Conservation (phyloP, 2,888 invertebrate species). For the Drosophila diplacantha region DNA sequence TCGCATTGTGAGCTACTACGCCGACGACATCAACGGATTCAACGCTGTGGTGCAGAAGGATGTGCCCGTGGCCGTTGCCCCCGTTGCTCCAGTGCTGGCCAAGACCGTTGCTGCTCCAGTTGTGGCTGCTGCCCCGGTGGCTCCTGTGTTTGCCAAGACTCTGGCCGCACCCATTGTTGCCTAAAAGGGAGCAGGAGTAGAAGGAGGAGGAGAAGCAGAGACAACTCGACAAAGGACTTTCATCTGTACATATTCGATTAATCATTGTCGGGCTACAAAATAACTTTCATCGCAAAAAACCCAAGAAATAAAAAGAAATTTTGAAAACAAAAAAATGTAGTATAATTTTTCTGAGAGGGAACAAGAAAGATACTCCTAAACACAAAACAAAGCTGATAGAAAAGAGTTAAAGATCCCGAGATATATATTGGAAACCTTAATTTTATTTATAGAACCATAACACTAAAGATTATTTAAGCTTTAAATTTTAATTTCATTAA, state of each 20-base stretch:
- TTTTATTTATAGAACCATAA: too few relatives aligned
- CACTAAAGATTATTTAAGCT: background rate
- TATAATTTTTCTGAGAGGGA: background rate
- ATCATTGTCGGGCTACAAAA: slow-evolving; percentile 74
- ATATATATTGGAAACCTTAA: too few relatives aligned
- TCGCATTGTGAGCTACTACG: slow-evolving; percentile 75
- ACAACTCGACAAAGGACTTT: slow-evolving; percentile 73
- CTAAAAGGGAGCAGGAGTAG: slow-evolving; percentile 41
- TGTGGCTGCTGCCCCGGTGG: slow-evolving; percentile 58
- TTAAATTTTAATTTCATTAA: too few relatives aligned
- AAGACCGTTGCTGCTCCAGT: slow-evolving; percentile 69
- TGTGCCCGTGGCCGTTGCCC: slow-evolving; percentile 61
- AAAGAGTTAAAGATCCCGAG: background rate
- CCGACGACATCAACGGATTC: slow-evolving; percentile 75
- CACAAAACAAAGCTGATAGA: background rate
- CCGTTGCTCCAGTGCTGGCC: slow-evolving; percentile 67
- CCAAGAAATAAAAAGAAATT: slow-evolving; percentile 52
- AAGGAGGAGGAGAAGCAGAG: slow-evolving; percentile 39
- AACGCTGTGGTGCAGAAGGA: slow-evolving; percentile 75
- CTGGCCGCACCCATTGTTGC: slow-evolving; percentile 72
- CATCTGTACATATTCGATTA: slow-evolving; percentile 76
- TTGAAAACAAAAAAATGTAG: background rate
- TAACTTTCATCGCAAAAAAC: slow-evolving; percentile 70
- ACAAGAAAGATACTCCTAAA: background rate
- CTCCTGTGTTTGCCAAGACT: slow-evolving; percentile 71